Evolutionary conservation across 2,888 invertebrate species (phyloP).

Genomic region (Tineola bisselliella): DNA sequence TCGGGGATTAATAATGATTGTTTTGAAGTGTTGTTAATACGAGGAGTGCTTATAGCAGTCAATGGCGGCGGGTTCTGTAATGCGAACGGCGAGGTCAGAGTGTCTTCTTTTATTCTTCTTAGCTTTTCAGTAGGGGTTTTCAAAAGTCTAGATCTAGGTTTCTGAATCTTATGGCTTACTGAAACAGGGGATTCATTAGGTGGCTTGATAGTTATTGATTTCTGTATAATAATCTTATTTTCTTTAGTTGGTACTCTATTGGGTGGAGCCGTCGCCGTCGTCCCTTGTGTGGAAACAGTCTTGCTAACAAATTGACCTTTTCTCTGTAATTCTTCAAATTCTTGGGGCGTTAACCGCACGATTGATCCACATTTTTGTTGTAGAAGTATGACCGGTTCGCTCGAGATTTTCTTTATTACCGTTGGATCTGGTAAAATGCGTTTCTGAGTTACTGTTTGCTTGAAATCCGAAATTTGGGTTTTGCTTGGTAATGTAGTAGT

Average conservation of each 20-base stretch:
- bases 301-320: conserved; percentile 59
- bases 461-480: conserved; percentile 53
- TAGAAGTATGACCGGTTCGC: conserved; percentile 52
- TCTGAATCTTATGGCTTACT: conserved; percentile 27
- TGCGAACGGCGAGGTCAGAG: background rate
- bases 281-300: conserved; percentile 20
- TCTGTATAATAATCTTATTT: conserved; percentile 43
- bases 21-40: conserved; percentile 29
- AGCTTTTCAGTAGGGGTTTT: conserved; percentile 3
- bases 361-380: conserved; percentile 60
- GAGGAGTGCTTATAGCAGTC: conserved; percentile 7
- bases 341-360: conserved; percentile 58
- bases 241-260: conserved; percentile 23
- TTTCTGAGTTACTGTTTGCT: conserved; percentile 32
- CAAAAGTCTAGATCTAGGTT: conserved; percentile 39
- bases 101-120: conserved; percentile 27
- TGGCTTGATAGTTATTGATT: conserved; percentile 32
- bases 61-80: conserved; percentile 8
- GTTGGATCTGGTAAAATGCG: conserved; percentile 45
- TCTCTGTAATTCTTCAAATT: conserved; percentile 58
- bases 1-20: background rate
- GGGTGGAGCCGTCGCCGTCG: conserved; percentile 16
- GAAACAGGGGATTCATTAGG: conserved; percentile 31
- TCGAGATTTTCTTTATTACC: conserved; percentile 42
- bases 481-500: conserved; percentile 51